A percentile compares a stretch with the other conserved stretches of the same genome.
Evolutionary conservation across 2,888 invertebrate genomes (phyloP).

Genomic region (Hydrotaea cyrtoneurina): DNA sequence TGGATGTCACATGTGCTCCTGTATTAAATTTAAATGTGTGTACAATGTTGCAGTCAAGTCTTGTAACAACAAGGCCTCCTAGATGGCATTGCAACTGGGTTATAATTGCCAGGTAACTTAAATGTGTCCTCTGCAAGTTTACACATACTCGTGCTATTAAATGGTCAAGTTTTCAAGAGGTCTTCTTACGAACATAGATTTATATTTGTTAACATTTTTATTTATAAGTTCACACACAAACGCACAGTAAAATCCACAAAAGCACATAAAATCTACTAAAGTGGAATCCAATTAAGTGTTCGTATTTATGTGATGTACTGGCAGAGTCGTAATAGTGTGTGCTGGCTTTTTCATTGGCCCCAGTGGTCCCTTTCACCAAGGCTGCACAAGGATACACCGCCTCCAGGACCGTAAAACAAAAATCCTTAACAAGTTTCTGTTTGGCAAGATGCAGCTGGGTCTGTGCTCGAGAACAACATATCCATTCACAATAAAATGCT

Average conservation of each 20-base stretch:
- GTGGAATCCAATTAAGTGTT: constrained; percentile 75
- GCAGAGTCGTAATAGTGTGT: too few species aligned
- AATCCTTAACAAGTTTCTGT: constrained; percentile 38
- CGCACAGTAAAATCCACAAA: constrained; percentile 71
- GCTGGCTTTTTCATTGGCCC: constrained; percentile 3
- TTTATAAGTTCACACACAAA: constrained; percentile 6
- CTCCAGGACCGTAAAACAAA: constrained; percentile 25
- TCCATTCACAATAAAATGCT: constrained; percentile 38
- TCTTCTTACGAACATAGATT: constrained; percentile 4
- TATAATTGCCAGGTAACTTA: too few species aligned
- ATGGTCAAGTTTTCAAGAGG: neutral
- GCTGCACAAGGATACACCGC: neutral
- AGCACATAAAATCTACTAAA: constrained; percentile 73
- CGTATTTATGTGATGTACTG: constrained; percentile 4
- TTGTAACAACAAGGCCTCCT: too few species aligned
- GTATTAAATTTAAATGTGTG: too few species aligned
- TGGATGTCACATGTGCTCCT: too few species aligned
- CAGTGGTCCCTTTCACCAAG: neutral
- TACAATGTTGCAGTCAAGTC: too few species aligned
- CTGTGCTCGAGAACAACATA: constrained; percentile 10
- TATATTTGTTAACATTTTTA: constrained; percentile 27
- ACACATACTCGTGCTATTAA: neutral
- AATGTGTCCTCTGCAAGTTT: neutral
- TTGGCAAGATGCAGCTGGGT: constrained; percentile 20
- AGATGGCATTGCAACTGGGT: too few species aligned